Conservation (phyloP, 1,140 invertebrate species). For the Diachasma alloeum region DNA sequence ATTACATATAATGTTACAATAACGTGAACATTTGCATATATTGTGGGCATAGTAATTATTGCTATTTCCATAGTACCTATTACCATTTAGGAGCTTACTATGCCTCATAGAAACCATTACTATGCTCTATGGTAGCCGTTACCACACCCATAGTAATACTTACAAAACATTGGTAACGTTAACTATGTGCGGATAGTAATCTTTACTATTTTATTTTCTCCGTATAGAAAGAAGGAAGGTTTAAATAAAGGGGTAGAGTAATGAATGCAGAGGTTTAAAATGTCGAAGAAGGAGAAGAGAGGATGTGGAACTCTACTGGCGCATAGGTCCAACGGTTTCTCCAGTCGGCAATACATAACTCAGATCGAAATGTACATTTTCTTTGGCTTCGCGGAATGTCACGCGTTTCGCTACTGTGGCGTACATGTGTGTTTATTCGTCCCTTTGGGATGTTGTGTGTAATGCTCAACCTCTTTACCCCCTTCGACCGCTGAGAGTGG, state of each 20-base stretch:
- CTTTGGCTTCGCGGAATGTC: conserved; percentile 38
- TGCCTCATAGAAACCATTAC: too few relatives aligned
- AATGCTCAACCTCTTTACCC: background rate
- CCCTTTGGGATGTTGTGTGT: background rate
- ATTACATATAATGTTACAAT: too few relatives aligned
- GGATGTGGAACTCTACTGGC: background rate
- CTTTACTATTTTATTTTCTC: too few relatives aligned
- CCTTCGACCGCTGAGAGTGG: background rate
- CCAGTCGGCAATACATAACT: conserved; percentile 33
- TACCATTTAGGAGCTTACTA: too few relatives aligned
- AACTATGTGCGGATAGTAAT: too few relatives aligned
- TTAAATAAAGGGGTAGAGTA: background rate
- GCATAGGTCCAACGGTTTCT: conserved; percentile 23
- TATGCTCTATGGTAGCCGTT: too few relatives aligned
- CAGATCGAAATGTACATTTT: conserved; percentile 28
- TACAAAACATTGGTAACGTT: too few relatives aligned
- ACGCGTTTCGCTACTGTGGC: conserved; percentile 26
- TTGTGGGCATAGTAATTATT: too few relatives aligned
- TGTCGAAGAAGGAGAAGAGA: conserved; percentile 8
- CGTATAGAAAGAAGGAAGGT: too few relatives aligned
- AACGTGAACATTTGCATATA: too few relatives aligned
- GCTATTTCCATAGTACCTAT: too few relatives aligned
- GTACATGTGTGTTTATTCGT: background rate
- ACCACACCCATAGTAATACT: too few relatives aligned
- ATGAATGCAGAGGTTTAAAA: background rate